Evolutionary conservation across 2,113 vertebrate genomes (phyloP).

Genomic region (Lepisosteus oculatus): DNA sequence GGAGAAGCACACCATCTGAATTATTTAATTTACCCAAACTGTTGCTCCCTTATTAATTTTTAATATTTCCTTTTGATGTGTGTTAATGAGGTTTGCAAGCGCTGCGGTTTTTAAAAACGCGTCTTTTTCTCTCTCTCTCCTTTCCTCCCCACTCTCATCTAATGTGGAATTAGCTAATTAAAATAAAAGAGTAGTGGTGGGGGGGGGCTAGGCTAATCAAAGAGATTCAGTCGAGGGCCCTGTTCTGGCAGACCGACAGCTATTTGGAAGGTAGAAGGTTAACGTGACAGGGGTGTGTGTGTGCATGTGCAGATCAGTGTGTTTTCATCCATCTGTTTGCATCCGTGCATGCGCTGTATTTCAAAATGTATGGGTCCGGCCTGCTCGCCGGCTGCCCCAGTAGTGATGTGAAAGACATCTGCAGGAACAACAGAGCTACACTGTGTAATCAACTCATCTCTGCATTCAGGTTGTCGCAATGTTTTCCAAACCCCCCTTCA

Average conservation of each 20-base stretch:
- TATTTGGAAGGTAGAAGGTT: slow-evolving; percentile 3
- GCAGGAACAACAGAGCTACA: no score
- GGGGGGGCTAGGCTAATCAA: neutral
- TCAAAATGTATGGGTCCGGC: no score
- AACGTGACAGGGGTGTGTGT: neutral
- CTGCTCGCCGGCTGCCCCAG: no score
- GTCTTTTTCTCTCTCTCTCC: slow-evolving; percentile 28
- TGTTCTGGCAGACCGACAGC: slow-evolving; percentile 1
- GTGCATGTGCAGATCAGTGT: neutral
- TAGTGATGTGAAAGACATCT: no score
- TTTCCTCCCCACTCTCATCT: slow-evolving; percentile 27
- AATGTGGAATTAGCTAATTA: slow-evolving; percentile 50
- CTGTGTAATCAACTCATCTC: no score
- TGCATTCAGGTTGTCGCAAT: no score
- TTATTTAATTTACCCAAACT: slow-evolving; percentile 77
- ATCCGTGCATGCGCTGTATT: no score
- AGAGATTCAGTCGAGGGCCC: slow-evolving; percentile 6
- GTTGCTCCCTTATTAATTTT: slow-evolving; percentile 73
- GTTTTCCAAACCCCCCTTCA: no score
- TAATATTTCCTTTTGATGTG: slow-evolving; percentile 74
- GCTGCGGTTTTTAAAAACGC: slow-evolving; percentile 21
- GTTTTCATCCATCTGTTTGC: no score
- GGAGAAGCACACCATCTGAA: slow-evolving; percentile 52
- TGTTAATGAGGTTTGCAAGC: slow-evolving; percentile 68
- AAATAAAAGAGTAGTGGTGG: slow-evolving; percentile 42